Conservation (phyloP, 2,113 vertebrate species). For the Acinonyx jubatus region DNA sequence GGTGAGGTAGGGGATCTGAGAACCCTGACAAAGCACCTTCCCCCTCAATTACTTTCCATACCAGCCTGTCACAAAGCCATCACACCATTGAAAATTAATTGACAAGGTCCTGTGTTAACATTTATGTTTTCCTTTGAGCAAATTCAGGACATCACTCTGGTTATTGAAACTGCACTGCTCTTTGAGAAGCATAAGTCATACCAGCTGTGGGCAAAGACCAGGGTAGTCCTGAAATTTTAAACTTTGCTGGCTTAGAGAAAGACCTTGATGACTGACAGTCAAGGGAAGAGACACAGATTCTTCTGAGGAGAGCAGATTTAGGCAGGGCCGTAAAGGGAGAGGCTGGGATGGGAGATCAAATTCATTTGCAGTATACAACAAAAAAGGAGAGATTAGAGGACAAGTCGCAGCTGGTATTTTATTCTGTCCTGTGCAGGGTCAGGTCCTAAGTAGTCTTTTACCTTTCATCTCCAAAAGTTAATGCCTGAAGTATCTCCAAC, state of each 20-base stretch:
- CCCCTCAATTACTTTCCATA: neutral
- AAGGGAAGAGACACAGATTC: neutral
- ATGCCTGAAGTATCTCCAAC: neutral
- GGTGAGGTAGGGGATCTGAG: neutral
- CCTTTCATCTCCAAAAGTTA: neutral
- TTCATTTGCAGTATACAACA: rapidly evolving
- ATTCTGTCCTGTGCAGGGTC: neutral
- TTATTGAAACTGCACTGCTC: neutral
- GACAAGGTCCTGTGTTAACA: neutral
- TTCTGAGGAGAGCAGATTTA: neutral
- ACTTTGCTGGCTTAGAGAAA: neutral
- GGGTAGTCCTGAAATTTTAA: neutral
- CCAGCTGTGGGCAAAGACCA: neutral
- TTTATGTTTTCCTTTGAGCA: neutral
- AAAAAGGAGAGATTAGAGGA: neutral
- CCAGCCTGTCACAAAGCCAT: neutral
- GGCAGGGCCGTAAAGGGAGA: neutral
- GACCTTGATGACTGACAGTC: neutral
- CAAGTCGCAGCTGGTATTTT: neutral
- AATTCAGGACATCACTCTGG: neutral
- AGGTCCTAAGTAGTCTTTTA: neutral
- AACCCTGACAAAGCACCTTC: neutral
- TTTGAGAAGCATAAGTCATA: neutral
- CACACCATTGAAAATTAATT: neutral
- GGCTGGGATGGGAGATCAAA: too few species aligned